A percentile compares a stretch with the other conserved stretches of the same genome.
Evolutionary conservation across 2,888 invertebrate genomes (phyloP).

Genomic region (Eupithecia inturbata): DNA sequence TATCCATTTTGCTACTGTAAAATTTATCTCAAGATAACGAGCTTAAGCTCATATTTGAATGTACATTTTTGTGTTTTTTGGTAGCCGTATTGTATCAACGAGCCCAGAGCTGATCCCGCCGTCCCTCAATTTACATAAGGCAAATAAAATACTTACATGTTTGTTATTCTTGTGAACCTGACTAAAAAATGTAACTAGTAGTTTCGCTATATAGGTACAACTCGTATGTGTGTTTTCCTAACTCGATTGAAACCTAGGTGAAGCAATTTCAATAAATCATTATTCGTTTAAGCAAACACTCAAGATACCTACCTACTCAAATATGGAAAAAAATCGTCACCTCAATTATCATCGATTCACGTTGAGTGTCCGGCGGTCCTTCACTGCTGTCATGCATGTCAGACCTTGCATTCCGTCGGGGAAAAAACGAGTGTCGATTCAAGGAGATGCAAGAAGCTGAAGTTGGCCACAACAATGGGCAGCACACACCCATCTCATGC

Average conservation of each 20-base stretch:
- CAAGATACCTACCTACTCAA: constrained; percentile 1
- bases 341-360: constrained; percentile 46
- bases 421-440: constrained; percentile 71
- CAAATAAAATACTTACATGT: no score
- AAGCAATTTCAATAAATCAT: constrained; percentile 10
- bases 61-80: no score
- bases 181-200: no score
- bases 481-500: constrained; percentile 49
- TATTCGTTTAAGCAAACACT: constrained; percentile 10
- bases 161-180: no score
- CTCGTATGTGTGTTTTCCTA: no score
- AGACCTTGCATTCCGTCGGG: constrained; percentile 72
- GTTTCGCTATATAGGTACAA: no score
- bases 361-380: constrained; percentile 54
- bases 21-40: no score
- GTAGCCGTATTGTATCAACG: no score
- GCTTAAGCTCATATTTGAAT: no score
- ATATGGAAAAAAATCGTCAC: constrained; percentile 37
- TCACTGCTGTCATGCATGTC: constrained; percentile 57
- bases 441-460: constrained; percentile 73
- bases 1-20: no score
- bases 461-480: constrained; percentile 64
- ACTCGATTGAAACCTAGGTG: neutral
- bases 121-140: no score
- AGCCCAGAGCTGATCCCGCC: no score